Conservation (phyloP, 2,888 invertebrate species). For the Steinernema hermaphroditum region DNA sequence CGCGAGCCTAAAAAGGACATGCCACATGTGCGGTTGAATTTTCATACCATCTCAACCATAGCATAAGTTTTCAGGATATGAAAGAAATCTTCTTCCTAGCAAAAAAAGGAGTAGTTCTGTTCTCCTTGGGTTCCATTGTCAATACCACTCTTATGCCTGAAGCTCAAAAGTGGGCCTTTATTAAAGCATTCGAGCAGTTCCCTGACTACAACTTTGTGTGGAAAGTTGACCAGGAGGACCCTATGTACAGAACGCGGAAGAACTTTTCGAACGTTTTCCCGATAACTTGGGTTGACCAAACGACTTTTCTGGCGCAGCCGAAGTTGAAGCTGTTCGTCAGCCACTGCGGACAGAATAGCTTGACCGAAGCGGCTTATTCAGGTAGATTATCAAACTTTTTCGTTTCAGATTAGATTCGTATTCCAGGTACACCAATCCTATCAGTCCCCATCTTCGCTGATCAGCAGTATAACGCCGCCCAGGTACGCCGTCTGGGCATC, state of each 20-base stretch:
- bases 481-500: background rate
- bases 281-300: no score
- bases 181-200: no score
- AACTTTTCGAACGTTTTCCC: no score
- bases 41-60: background rate
- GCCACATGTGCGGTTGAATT: background rate
- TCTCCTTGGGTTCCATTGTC: no score
- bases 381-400: no score
- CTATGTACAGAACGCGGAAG: background rate
- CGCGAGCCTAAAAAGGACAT: background rate
- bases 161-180: no score
- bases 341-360: no score
- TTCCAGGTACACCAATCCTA: constrained; percentile 15
- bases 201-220: no score
- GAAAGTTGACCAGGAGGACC: background rate
- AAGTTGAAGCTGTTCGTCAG: background rate
- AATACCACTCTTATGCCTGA: no score
- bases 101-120: background rate
- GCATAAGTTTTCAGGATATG: background rate
- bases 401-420: no score
- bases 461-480: constrained; percentile 17
- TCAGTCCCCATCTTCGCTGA: constrained; percentile 19
- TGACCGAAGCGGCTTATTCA: no score
- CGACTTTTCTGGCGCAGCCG: background rate
- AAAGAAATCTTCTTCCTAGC: background rate